Evolutionary conservation across 2,888 invertebrate genomes (phyloP).

Genomic region (Strigamia maritima): DNA sequence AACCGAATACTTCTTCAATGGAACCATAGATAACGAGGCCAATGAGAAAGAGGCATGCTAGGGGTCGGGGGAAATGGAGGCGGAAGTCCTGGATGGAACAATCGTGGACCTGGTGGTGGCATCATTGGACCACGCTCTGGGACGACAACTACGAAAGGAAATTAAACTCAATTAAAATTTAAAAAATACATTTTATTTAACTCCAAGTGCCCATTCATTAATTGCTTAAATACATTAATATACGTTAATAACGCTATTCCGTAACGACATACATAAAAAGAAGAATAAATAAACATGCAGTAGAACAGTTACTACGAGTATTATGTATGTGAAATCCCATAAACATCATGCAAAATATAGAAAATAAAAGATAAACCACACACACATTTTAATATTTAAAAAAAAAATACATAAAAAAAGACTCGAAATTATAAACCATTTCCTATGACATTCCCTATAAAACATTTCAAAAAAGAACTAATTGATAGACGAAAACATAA

Average conservation of each 20-base stretch:
- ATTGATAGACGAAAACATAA: background rate
- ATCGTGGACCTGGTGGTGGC: conserved; percentile 8
- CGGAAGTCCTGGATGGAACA: conserved; percentile 23
- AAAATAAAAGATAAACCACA: too few species aligned
- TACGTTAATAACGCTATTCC: too few species aligned
- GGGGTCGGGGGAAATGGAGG: conserved; percentile 19
- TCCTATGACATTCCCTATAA: too few species aligned
- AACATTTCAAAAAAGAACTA: background rate
- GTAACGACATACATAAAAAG: too few species aligned
- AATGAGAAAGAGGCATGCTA: background rate
- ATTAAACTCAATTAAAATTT: background rate
- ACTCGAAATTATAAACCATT: too few species aligned
- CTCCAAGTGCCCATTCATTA: background rate
- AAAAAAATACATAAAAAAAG: too few species aligned
- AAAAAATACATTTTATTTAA: background rate
- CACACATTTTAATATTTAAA: too few species aligned
- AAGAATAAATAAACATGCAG: background rate
- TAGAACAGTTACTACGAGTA: too few species aligned
- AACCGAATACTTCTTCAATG: background rate
- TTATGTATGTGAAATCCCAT: too few species aligned
- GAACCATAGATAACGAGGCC: conserved; percentile 12
- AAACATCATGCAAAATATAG: too few species aligned
- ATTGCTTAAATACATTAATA: background rate
- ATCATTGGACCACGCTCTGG: conserved; percentile 13
- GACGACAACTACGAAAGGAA: conserved; percentile 12